phyloP scores from a whole-genome alignment of 2,113 vertebrate species.

The Willisornis vidua region DNA sequence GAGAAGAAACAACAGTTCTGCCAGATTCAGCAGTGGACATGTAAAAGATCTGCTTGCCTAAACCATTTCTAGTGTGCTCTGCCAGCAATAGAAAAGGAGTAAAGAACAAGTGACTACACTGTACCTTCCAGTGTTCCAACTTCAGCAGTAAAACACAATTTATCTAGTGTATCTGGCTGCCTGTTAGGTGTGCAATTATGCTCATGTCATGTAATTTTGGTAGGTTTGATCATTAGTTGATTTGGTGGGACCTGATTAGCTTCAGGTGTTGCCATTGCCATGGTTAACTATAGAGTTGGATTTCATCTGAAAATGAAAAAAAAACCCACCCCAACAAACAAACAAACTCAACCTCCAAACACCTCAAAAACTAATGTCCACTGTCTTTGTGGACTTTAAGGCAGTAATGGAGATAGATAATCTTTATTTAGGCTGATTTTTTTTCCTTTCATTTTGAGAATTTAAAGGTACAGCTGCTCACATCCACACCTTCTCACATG shows the following conservation, averaged over 20 bases:
- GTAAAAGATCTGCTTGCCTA: not conserved
- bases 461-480: not conserved
- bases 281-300: not conserved
- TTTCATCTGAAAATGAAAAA: not conserved
- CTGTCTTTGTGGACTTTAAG: not conserved
- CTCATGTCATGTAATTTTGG: not conserved
- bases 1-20: not conserved
- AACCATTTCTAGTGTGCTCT: not conserved
- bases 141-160: not conserved
- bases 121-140: not conserved
- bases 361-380: fast-evolving
- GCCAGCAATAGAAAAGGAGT: not conserved
- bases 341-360: not conserved
- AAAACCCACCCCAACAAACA: not conserved
- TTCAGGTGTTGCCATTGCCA: not conserved
- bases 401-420: not conserved
- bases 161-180: not conserved
- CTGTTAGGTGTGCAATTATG: not conserved
- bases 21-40: not conserved
- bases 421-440: not conserved
- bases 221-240: not conserved
- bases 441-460: not conserved
- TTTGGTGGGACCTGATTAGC: not conserved
- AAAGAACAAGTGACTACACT: not conserved
- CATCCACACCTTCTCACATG: fast-evolving